Evolutionary conservation across 2,113 vertebrate species (phyloP).

Genomic region (mouse (Mus musculus)): GRCm39 chrX:58366501-58367000

Average conservation of each 20-base stretch:
- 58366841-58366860: neutral
- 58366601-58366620: neutral
- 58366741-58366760: neutral
- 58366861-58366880: neutral
- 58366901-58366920: constrained; percentile 1
- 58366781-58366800: neutral
- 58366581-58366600: neutral
- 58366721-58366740: neutral
- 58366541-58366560: neutral
- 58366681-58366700: neutral
- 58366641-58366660: neutral
- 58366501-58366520: neutral
- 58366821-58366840: neutral
- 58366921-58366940: neutral
- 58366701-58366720: neutral
- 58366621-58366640: neutral
- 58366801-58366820: neutral
- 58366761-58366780: neutral
- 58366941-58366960: constrained; percentile 2
- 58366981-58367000: constrained; percentile 23
- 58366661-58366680: neutral
- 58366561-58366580: neutral
- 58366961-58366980: neutral
- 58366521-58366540: neutral
- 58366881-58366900: neutral